A percentile compares a stretch with the other conserved stretches of the same genome.
These are phyloP conservation scores for Microtus pennsylvanicus DNA, from an alignment of 2,113 vertebrate genomes.

Conservation along the genomic window DNA sequence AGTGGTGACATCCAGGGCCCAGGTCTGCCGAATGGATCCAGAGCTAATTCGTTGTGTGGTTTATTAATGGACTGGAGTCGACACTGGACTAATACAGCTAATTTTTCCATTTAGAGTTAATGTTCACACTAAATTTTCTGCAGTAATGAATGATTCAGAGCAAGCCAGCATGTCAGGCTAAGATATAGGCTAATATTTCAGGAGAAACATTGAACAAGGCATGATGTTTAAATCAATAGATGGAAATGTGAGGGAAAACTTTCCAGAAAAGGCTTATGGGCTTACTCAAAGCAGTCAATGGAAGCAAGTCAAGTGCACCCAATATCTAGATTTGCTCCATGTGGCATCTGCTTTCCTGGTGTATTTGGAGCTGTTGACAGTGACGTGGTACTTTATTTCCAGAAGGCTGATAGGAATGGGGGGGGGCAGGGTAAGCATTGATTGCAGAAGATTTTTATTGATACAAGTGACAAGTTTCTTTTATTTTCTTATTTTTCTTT, in stretches of 20 bases:
- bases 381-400: background rate
- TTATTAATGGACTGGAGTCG: conserved; percentile 60
- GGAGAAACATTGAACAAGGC: conserved; percentile 58
- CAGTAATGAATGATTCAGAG: conserved; percentile 63
- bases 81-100: conserved; percentile 59
- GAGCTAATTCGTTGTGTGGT: conserved; percentile 18
- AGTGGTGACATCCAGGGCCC: background rate
- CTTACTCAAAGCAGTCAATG: conserved; percentile 58
- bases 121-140: conserved; percentile 57
- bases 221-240: conserved; percentile 63
- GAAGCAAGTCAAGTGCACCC: conserved; percentile 63
- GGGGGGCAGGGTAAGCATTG: background rate
- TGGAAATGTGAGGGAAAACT: conserved; percentile 59
- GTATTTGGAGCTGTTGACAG: background rate
- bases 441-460: background rate
- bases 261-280: conserved; percentile 59
- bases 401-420: background rate
- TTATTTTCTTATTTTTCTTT: background rate
- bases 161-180: conserved; percentile 46
- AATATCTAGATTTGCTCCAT: conserved; percentile 51
- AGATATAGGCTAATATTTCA: conserved; percentile 65
- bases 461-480: background rate
- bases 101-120: conserved; percentile 69
- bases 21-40: conserved; percentile 1
- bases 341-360: conserved; percentile 25